Conservation (phyloP, 2,797 vertebrate genomes). For the Percopsis omiscomaycus region DNA sequence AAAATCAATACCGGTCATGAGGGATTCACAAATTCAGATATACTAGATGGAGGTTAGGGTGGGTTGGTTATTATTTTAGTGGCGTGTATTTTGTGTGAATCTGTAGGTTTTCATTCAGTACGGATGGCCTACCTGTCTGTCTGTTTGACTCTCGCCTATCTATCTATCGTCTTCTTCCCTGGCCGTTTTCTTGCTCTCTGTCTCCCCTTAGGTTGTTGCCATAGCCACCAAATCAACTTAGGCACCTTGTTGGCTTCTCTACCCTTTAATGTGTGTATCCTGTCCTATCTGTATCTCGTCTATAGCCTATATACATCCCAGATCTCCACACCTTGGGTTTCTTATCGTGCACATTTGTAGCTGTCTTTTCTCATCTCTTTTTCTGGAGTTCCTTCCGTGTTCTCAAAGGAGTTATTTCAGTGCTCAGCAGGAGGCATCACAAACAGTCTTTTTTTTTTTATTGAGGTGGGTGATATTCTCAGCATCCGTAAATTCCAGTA, state of each 20-base stretch:
- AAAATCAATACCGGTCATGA: slow-evolving; percentile 69
- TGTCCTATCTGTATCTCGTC: not conserved
- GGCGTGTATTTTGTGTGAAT: slow-evolving; percentile 37
- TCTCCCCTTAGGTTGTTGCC: slow-evolving; percentile 37
- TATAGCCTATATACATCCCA: not conserved
- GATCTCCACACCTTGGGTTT: not conserved
- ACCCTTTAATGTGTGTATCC: not conserved
- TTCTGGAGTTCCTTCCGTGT: slow-evolving; percentile 3
- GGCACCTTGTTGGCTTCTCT: slow-evolving; percentile 18
- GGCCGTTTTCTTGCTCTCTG: not conserved
- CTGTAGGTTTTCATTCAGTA: slow-evolving; percentile 38
- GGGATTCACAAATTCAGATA: slow-evolving; percentile 34
- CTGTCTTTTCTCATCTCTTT: not conserved
- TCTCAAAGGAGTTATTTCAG: slow-evolving; percentile 5
- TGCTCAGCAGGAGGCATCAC: slow-evolving; percentile 18
- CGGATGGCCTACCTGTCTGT: slow-evolving; percentile 11
- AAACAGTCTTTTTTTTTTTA: slow-evolving; percentile 15
- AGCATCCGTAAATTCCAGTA: slow-evolving; percentile 28
- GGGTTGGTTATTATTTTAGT: slow-evolving; percentile 24
- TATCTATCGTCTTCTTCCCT: not conserved
- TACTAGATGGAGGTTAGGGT: slow-evolving; percentile 40
- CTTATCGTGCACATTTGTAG: slow-evolving; percentile 8
- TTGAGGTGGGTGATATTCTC: slow-evolving; percentile 23
- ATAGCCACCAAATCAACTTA: slow-evolving; percentile 43
- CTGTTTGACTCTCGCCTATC: not conserved